Evolutionary conservation across 2,113 vertebrate species (phyloP).

Genomic region (Jacana jacana): DNA sequence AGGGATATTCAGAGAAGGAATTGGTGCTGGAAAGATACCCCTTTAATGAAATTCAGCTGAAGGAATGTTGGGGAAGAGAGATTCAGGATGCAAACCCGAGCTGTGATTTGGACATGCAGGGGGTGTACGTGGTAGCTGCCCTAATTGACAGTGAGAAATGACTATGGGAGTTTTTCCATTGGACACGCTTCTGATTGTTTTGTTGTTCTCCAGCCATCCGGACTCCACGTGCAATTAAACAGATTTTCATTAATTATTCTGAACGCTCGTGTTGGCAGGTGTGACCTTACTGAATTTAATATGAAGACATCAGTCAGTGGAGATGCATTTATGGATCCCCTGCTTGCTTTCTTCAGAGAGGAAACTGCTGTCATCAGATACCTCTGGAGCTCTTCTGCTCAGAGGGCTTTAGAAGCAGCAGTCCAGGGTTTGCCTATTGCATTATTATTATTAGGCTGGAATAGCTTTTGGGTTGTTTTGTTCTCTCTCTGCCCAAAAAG

Average conservation of each 20-base stretch:
- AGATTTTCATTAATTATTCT: slow-evolving; percentile 37
- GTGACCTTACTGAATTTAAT: slow-evolving; percentile 23
- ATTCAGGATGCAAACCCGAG: neutral
- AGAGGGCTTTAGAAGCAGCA: neutral
- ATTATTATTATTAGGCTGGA: neutral
- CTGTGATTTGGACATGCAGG: neutral
- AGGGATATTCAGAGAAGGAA: neutral
- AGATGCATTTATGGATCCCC: neutral
- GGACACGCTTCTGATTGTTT: neutral
- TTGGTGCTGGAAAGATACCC: neutral
- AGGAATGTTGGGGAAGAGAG: neutral
- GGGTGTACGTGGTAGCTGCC: neutral
- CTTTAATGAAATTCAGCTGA: neutral
- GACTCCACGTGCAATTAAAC: slow-evolving; percentile 3
- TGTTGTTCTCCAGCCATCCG: neutral
- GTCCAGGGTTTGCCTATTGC: neutral
- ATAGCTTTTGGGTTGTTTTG: neutral
- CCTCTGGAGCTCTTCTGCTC: neutral
- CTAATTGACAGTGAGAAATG: slow-evolving; percentile 9
- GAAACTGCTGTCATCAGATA: neutral
- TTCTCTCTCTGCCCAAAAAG: neutral
- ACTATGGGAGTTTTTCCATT: neutral
- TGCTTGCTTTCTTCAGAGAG: neutral
- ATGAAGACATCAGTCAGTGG: slow-evolving; percentile 26
- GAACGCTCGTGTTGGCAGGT: slow-evolving; percentile 4